Evolutionary conservation across 2,888 invertebrate species (phyloP).

Genomic region (Ochropleura leucogaster): DNA sequence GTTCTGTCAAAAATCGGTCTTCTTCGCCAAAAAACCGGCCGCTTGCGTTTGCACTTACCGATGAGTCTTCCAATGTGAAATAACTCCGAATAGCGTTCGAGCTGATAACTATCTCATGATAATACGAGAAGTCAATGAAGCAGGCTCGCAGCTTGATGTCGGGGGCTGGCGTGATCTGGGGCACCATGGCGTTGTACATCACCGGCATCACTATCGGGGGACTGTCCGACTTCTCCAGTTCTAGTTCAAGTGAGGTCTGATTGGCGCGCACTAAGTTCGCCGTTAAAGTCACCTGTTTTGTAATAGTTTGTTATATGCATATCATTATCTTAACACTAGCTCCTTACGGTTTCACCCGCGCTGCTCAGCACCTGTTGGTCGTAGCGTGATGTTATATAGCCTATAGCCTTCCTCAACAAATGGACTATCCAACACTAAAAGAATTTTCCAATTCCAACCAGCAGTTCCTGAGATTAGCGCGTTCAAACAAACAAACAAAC

Average conservation of each 20-base stretch:
- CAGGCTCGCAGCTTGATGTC: constrained; percentile 90
- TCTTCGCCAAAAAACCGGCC: background rate
- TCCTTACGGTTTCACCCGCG: too few relatives aligned
- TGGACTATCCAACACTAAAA: too few relatives aligned
- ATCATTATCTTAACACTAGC: too few relatives aligned
- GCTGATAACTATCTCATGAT: constrained; percentile 83
- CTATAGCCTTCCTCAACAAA: too few relatives aligned
- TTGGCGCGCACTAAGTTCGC: constrained; percentile 88
- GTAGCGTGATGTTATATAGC: too few relatives aligned
- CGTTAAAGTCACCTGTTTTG: constrained; percentile 88
- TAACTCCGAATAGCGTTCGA: constrained; percentile 86
- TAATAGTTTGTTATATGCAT: background rate
- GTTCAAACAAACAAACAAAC: too few relatives aligned
- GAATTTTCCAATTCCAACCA: too few relatives aligned
- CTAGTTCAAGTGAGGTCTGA: constrained; percentile 86
- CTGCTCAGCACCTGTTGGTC: too few relatives aligned
- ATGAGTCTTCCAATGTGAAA: constrained; percentile 69
- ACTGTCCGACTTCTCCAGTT: constrained; percentile 90
- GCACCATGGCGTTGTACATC: constrained; percentile 87
- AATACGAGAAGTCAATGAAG: constrained; percentile 90
- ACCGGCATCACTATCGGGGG: constrained; percentile 89
- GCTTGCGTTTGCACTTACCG: constrained; percentile 16
- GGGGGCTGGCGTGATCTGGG: constrained; percentile 85
- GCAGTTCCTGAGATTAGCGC: too few relatives aligned
- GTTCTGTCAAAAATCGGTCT: background rate